Conservation (phyloP, 1,140 invertebrate genomes). For the Thaumatotibia leucotreta region DNA sequence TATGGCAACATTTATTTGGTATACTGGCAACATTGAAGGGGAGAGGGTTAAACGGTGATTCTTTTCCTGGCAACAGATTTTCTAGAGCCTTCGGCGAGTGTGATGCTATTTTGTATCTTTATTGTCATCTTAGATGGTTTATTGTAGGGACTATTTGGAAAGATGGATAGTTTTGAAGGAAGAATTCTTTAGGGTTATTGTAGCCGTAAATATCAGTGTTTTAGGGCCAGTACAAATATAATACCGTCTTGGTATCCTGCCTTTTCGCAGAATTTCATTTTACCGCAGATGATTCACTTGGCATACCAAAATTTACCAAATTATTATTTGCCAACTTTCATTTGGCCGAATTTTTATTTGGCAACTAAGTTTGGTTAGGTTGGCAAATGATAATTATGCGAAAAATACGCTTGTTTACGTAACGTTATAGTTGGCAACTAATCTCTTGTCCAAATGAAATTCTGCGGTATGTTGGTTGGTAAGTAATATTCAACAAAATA, state of each 20-base stretch:
- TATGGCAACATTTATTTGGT: constrained; percentile 15
- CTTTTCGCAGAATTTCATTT: too few relatives aligned
- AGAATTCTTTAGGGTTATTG: background rate
- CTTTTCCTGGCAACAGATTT: constrained; percentile 48
- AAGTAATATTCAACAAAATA: too few relatives aligned
- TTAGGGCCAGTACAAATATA: background rate
- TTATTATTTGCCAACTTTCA: too few relatives aligned
- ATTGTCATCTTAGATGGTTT: constrained; percentile 29
- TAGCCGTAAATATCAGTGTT: background rate
- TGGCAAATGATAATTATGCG: too few relatives aligned
- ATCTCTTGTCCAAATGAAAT: too few relatives aligned
- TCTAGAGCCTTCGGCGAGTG: constrained; percentile 35
- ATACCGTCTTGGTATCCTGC: background rate
- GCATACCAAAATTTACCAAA: too few relatives aligned
- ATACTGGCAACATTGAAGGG: constrained; percentile 25
- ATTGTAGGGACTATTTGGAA: constrained; percentile 19
- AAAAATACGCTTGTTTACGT: too few relatives aligned
- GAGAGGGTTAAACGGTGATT: constrained; percentile 55
- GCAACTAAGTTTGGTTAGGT: too few relatives aligned
- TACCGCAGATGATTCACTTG: too few relatives aligned
- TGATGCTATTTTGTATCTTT: constrained; percentile 40
- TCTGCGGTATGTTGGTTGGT: too few relatives aligned
- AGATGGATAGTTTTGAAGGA: constrained; percentile 21
- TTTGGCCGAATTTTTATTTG: too few relatives aligned
- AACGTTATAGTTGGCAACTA: too few relatives aligned